Base-by-base conservation (phyloP, 2,888 invertebrate species). In the Nephrotoma flavescens region DNA sequence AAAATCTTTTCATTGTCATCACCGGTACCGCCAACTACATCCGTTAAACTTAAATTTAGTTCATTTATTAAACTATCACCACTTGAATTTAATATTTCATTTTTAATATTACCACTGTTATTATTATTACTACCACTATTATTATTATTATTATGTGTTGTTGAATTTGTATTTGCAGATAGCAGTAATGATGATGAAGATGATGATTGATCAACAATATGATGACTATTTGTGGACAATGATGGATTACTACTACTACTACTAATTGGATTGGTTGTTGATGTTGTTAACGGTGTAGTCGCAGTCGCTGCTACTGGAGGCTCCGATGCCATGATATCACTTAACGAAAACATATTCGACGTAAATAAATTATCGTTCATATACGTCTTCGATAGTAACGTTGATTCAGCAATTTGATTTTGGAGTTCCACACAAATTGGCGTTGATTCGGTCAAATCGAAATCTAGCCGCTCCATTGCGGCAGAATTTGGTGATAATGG, bases 1-100 rank as follows among this genome's bases (percentile, higher is more conserved):
- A 92, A 88, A 90, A 91, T 91, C 85, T 91, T 91, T 86, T 91
- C 91, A 87, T 90, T 90, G 86, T 90, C 91, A 83, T 90, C 90
- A 45, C 87, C 86, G 9, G 85, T 44, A 86, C 91, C 91, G 11
- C 91, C 91, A 71, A 71, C 71, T 7, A 71, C 71, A 31, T 71
- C 71, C 9, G 71, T 71, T 86, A 92, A 88, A 11, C 89, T 89
- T 87, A 92, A 89, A 88, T 90, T 91, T 87, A 91, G 90, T 87
- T 91, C 92, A 86, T 90, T 91, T 71, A 71, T 71, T 41, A 92
- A 89, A 15, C 91, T 91, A 87, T 92, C 92, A 71, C 91, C 91
- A 84, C 91, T 92, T 84, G 91, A 88, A 89, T 91, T 91, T 83
- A 91, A 90, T 87, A 91, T 91, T 83, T 90, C 89, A n/a, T 89